These are phyloP conservation scores for Leptatherina wallacei DNA, from an alignment of 2,797 vertebrate genomes.

Conservation along the genomic window DNA sequence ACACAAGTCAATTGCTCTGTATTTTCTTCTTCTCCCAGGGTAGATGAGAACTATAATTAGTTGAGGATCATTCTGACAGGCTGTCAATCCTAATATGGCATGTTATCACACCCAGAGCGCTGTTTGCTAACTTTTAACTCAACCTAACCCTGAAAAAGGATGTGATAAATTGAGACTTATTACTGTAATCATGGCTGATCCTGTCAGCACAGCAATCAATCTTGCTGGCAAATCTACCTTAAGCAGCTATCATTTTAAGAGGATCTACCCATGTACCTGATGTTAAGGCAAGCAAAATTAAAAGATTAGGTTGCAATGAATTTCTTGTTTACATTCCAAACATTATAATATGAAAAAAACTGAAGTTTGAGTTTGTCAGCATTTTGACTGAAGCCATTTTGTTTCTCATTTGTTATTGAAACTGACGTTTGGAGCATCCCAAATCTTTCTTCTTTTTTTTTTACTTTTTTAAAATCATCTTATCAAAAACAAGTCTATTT, in stretches of 20 bases:
- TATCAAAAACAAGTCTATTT: neutral
- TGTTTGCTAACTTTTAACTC: constrained; percentile 55
- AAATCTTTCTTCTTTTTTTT: too few relatives aligned
- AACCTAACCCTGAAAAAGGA: constrained; percentile 37
- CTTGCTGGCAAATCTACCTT: constrained; percentile 43
- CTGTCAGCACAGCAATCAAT: constrained; percentile 69
- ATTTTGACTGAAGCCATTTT: neutral
- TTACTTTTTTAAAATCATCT: neutral
- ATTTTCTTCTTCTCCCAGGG: constrained; percentile 44
- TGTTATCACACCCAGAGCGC: constrained; percentile 44
- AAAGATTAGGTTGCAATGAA: constrained; percentile 42
- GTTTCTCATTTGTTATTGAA: neutral
- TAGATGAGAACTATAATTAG: constrained; percentile 69
- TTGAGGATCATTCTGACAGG: constrained; percentile 66
- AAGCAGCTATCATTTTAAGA: constrained; percentile 38
- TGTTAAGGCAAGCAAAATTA: constrained; percentile 32
- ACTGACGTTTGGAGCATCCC: neutral
- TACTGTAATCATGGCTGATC: constrained; percentile 50
- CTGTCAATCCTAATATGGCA: constrained; percentile 54
- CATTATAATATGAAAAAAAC: neutral
- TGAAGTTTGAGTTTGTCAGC: constrained; percentile 10
- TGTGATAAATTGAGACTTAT: constrained; percentile 64
- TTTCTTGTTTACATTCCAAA: constrained; percentile 25
- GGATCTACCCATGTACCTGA: constrained; percentile 9
- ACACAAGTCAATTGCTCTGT: constrained; percentile 42